Conservation (phyloP, 2,797 vertebrate species). For the Sardinella longiceps region DNA sequence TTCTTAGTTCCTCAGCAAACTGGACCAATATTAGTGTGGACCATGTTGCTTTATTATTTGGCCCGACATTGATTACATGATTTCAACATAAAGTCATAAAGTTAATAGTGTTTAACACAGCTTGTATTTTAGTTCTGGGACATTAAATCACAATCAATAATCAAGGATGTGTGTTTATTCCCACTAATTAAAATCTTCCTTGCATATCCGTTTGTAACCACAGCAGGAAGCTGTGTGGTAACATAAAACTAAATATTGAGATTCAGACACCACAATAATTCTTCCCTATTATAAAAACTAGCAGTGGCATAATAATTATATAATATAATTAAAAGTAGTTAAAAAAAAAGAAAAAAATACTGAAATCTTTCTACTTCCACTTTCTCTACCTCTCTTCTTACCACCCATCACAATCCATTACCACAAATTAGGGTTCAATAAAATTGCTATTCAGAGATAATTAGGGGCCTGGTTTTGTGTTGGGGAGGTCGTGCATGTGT, state of each 20-base stretch:
- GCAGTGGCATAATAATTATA: slow-evolving; percentile 51
- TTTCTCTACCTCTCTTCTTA: slow-evolving; percentile 72
- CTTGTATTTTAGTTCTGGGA: background rate
- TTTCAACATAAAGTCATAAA: background rate
- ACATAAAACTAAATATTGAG: background rate
- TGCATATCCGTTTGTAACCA: background rate
- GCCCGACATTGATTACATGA: no score
- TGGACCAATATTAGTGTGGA: background rate
- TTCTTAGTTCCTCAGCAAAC: no score
- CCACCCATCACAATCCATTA: slow-evolving; percentile 87
- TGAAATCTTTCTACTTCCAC: slow-evolving; percentile 53
- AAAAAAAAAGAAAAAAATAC: slow-evolving; percentile 54
- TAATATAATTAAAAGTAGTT: no score
- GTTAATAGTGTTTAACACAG: background rate
- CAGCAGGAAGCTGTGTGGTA: background rate
- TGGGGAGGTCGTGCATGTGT: slow-evolving; percentile 36
- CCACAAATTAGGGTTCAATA: slow-evolving; percentile 88
- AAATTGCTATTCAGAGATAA: slow-evolving; percentile 90
- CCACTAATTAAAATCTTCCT: background rate
- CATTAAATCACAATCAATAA: background rate
- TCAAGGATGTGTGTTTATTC: background rate
- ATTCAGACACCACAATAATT: background rate
- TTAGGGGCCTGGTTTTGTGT: slow-evolving; percentile 80
- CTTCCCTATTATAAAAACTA: slow-evolving; percentile 32
- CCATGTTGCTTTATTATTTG: background rate